Evolutionary conservation across 1,140 invertebrate species (phyloP).

Genomic region (Camponotus vicinus): DNA sequence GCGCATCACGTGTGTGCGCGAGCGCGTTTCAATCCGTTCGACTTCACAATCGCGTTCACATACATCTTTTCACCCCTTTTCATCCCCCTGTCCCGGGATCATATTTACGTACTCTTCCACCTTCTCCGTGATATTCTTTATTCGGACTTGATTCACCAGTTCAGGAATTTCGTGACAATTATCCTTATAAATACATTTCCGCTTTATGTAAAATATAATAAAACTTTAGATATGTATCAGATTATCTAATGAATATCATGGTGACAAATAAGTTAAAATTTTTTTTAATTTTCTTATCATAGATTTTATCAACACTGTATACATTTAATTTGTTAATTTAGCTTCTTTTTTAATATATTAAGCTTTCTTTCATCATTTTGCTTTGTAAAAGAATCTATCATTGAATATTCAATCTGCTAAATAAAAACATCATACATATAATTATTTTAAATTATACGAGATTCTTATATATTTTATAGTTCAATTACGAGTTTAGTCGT

Average conservation of each 20-base stretch:
- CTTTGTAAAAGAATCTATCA: no score
- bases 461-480: background rate
- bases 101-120: conserved; percentile 5
- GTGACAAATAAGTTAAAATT: background rate
- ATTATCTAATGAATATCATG: background rate
- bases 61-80: conserved; percentile 7
- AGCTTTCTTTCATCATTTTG: background rate
- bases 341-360: background rate
- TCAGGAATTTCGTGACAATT: background rate
- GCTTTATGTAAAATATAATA: background rate
- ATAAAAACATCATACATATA: no score
- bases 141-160: background rate
- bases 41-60: conserved; percentile 62
- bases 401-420: no score
- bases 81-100: background rate
- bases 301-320: background rate
- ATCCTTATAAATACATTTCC: background rate
- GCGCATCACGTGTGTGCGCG: conserved; percentile 73
- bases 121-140: background rate
- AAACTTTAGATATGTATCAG: background rate
- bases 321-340: background rate
- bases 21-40: conserved; percentile 57
- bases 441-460: no score
- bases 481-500: background rate
- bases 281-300: background rate